Conservation (phyloP, 2,797 vertebrate species). For the Paedocypris micromegethes region DNA sequence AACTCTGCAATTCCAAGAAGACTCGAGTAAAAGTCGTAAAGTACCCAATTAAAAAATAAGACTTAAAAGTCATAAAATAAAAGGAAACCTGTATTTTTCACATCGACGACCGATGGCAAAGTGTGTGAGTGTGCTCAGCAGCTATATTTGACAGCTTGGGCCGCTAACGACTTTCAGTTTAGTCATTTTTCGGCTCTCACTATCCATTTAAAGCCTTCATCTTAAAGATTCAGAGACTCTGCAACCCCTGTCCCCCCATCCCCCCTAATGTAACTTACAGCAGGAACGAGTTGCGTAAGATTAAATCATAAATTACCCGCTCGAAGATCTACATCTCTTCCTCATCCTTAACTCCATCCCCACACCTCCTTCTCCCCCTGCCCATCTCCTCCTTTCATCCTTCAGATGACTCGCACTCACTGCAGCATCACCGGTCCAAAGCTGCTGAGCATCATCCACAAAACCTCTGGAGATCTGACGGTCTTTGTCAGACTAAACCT, state of each 20-base stretch:
- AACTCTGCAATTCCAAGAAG: too few relatives aligned
- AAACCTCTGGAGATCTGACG: conserved; percentile 4
- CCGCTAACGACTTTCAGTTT: conserved; percentile 63
- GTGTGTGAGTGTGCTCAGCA: conserved; percentile 31
- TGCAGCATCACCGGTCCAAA: conserved; percentile 4
- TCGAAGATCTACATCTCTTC: conserved; percentile 79
- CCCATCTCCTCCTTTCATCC: conserved; percentile 36
- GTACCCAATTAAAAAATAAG: too few relatives aligned
- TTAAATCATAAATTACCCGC: conserved; percentile 99
- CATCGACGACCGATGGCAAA: too few relatives aligned
- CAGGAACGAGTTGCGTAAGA: conserved; percentile 94
- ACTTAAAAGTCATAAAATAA: too few relatives aligned
- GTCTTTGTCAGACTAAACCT: conserved; percentile 17
- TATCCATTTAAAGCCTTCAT: conserved; percentile 25
- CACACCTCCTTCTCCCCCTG: conserved; percentile 41
- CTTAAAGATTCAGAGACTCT: conserved; percentile 47
- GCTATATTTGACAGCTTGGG: conserved; percentile 62
- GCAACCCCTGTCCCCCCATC: conserved; percentile 46
- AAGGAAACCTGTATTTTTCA: too few relatives aligned
- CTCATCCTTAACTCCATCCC: conserved; percentile 33
- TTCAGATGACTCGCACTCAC: conserved; percentile 1
- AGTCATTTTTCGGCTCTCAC: conserved; percentile 54
- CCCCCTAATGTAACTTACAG: conserved; percentile 88
- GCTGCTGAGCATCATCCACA: conserved; percentile 20
- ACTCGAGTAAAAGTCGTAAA: too few relatives aligned